phyloP scores from a whole-genome alignment of 2,797 vertebrate species.

The Pangasius krempfi region DNA sequence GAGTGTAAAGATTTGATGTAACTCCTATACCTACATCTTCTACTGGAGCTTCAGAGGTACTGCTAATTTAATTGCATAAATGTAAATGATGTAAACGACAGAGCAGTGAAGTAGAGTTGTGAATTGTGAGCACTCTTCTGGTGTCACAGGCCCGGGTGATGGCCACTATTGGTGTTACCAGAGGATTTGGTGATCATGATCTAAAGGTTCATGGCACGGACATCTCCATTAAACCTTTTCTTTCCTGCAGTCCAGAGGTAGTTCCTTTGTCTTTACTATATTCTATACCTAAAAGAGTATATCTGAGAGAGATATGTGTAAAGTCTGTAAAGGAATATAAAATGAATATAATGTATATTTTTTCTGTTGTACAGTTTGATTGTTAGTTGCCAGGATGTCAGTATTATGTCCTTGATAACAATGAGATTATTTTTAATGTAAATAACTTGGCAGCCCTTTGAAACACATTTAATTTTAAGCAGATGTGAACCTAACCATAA shows the following conservation, averaged over 20 bases:
- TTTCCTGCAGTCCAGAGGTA: slow-evolving; percentile 97
- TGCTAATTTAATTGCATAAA: background rate
- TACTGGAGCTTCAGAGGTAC: background rate
- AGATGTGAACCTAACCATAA: slow-evolving; percentile 33
- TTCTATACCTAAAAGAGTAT: background rate
- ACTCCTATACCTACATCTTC: background rate
- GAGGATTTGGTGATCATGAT: slow-evolving; percentile 95
- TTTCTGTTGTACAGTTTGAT: background rate
- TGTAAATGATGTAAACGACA: background rate
- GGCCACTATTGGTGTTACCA: slow-evolving; percentile 96
- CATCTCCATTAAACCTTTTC: slow-evolving; percentile 97
- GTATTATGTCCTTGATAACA: background rate
- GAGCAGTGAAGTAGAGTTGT: background rate
- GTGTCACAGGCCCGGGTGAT: slow-evolving; percentile 87
- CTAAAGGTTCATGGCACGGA: slow-evolving; percentile 97
- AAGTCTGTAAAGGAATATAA: background rate
- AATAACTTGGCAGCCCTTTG: slow-evolving; percentile 9
- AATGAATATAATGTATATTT: background rate
- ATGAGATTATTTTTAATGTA: slow-evolving; percentile 22
- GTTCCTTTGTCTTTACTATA: background rate
- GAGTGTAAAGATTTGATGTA: background rate
- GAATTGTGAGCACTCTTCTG: background rate
- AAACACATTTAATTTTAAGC: slow-evolving; percentile 28
- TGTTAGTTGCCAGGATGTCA: slow-evolving; percentile 1
- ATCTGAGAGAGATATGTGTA: background rate